Conservation (phyloP, 2,113 vertebrate species). For the Sigmodon hispidus region DNA sequence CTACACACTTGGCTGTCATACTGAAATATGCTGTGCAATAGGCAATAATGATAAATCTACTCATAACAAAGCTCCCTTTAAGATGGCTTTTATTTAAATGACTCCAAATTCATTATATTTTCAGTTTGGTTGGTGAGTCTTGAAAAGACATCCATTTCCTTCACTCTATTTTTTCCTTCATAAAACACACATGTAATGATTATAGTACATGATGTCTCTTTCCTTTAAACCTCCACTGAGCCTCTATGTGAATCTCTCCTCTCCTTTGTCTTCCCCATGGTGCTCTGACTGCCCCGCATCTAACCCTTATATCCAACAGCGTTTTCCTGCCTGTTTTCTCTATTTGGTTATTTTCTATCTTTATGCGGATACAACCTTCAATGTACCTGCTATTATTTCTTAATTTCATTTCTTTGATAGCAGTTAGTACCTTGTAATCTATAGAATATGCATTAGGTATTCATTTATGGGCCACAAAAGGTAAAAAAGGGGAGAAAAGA, state of each 20-base stretch:
- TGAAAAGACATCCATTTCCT: not conserved
- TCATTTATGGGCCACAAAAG: not conserved
- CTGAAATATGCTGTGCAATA: not conserved
- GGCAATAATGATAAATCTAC: not conserved
- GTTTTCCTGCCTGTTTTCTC: not conserved
- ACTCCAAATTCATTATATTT: not conserved
- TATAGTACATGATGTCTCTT: not conserved
- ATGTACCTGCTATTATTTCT: not conserved
- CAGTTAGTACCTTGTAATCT: not conserved
- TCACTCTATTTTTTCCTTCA: not conserved
- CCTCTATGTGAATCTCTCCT: not conserved
- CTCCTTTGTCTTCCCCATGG: not conserved
- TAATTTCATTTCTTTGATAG: slow-evolving; percentile 20
- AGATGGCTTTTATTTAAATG: not conserved
- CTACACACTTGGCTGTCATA: not conserved
- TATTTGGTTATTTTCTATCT: not conserved
- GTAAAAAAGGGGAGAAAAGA: not conserved
- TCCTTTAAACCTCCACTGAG: not conserved
- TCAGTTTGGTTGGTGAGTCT: not conserved
- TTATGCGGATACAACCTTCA: not conserved
- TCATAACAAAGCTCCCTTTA: not conserved
- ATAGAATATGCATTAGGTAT: not conserved
- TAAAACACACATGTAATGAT: not conserved
- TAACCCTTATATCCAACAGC: not conserved
- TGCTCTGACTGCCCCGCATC: not conserved